Base-by-base conservation (phyloP, 2,113 vertebrate genomes). In the Rallus limicola region DNA sequence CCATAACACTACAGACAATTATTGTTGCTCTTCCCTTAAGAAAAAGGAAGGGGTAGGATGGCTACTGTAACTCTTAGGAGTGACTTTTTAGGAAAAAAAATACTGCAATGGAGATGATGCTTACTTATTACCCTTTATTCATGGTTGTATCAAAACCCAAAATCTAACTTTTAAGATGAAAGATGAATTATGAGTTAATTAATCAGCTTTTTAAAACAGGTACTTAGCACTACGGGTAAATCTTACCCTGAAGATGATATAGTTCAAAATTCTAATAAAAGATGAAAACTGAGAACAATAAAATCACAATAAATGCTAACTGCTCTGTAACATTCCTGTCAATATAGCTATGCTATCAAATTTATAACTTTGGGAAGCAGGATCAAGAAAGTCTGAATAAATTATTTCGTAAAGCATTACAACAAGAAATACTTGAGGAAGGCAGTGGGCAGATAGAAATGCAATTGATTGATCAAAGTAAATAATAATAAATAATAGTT, bases 221-320 rank as follows among this genome's bases (percentile, higher is more conserved):
- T 70, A 77, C 84, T 77, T 77, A 86, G 64, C 50, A 46, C n/a
- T 38, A 16, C 24, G 36, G 25, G 76, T 92, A 94, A 95, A 88
- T 90, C 80, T 81, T 70, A 86, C 11, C 46, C 59, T 55, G 75
- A 92, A 94, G 68, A 95, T 70, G n/a, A 88, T 83, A 50, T 13
- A 63, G 48, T 80, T 96, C 88, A 90, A 88, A 92, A 92, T 92
- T 90, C 82, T 88, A 92, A 81, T 86, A 88, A 88, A 77, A 94
- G 25, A 90, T 74, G 31, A 93, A 94, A 90, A 77, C 88, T 70
- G 65, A 96, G 83, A 95, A 94, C 86, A 88, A 78, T 92, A 93
- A 95, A 94, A 84, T 95, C 55, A 90, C 71, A 92, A 70, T 96
- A 96, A 93, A 92, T 96, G 42, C 86, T 90, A 95, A 95, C 86